Evolutionary conservation across 2,113 vertebrate species (phyloP), one percentile per base, ranked within the genome.

Genomic region (Capreolus pygargus): DNA sequence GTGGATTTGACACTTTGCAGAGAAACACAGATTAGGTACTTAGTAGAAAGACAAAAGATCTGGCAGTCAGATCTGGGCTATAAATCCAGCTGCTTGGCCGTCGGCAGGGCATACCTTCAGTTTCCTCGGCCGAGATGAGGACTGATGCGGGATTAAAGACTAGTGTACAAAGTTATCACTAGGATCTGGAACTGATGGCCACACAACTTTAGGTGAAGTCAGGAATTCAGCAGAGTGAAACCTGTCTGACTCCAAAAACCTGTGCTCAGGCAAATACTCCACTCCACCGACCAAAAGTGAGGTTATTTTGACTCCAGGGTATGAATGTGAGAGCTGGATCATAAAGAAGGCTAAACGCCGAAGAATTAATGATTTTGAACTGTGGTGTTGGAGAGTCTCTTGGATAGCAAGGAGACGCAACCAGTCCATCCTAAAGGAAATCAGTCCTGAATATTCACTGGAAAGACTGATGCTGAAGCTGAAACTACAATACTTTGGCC

Each of bases 211-310:
- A 14, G 1, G 70, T 5, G 19, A 36, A 97, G 7, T 23, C 15
- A 83, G 45, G 17, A 70, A 21, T 16, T 9, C n/a, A 50, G 64
- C 19, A 45, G 4, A n/a, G 21, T 47, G 58, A 95, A 74, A 55
- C 12, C 19, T 17, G 52, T 33, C 11, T 47, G 15, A 0, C 28
- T 36, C 55, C 27, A 9, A 52, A 33, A 45, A 3, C 36, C 25
- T 2, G 10, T n/a, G 19, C 39, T 9, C 2, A 43, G 45, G 36
- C 43, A 3, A 16, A 28, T 3, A 47, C 1, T 0, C 1, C 8
- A 58, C 1, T 28, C 39, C 27, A 21, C 0, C 7, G 52, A 23
- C 45, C 84, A 14, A 27, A 45, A 7, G 16, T 30, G 4, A 64
- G 55, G 13, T 47, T 45, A 5, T 60, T 16, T 13, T 19, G 10